phyloP scores from a whole-genome alignment of 1,140 invertebrate species.

The Platorchestia sp. region DNA sequence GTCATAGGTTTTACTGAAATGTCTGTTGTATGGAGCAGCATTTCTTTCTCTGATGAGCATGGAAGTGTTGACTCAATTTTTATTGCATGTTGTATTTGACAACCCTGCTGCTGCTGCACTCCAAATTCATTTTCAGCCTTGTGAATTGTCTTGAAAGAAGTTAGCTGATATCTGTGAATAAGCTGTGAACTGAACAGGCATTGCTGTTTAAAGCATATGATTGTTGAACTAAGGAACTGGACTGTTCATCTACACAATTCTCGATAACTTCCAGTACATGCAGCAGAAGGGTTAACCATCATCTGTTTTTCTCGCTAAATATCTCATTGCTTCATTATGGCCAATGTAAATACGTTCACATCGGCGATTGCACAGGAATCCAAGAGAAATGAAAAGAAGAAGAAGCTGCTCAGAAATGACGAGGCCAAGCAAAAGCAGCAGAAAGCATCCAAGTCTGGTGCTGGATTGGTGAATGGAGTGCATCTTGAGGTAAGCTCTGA shows the following conservation, averaged over 20 bases:
- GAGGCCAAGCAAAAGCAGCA: slow-evolving; percentile 4
- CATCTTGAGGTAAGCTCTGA: neutral
- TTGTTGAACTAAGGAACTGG: too few species aligned
- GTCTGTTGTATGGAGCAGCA: neutral
- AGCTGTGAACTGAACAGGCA: neutral
- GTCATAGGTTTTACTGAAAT: neutral
- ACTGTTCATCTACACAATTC: neutral
- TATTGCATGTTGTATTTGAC: neutral
- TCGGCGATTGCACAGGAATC: neutral
- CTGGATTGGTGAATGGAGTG: neutral
- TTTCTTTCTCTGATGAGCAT: neutral
- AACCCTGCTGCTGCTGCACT: neutral
- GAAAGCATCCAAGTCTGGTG: neutral
- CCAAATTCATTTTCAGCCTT: neutral
- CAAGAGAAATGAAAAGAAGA: slow-evolving; percentile 47
- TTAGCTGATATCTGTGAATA: neutral
- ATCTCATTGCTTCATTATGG: neutral
- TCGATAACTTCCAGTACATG: neutral
- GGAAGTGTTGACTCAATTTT: neutral
- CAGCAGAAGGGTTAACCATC: neutral
- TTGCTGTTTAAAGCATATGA: too few species aligned
- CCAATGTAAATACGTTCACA: neutral
- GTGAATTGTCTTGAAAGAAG: neutral
- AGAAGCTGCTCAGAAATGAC: neutral
- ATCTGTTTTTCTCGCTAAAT: neutral